phyloP scores from a whole-genome alignment of 2,797 vertebrate species.

The Falco peregrinus region DNA sequence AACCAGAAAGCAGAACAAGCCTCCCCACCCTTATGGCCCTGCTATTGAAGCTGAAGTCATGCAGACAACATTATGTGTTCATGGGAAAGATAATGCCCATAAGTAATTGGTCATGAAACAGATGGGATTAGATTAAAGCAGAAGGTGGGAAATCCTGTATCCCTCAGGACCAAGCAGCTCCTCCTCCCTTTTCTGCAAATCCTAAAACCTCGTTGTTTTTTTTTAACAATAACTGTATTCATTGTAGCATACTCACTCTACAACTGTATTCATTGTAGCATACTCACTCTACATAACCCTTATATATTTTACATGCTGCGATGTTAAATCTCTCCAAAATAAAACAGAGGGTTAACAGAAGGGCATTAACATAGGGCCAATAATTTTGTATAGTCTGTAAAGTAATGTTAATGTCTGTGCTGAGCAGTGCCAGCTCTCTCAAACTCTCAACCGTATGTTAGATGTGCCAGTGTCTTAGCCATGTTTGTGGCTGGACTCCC shows the following conservation, averaged over 20 bases:
- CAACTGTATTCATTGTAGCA: background rate
- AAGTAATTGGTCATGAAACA: background rate
- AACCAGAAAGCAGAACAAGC: constrained; percentile 21
- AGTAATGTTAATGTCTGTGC: background rate
- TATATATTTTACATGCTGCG: background rate
- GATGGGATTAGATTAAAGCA: background rate
- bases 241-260: background rate
- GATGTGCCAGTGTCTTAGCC: background rate
- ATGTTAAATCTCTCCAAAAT: background rate
- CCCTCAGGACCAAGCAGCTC: background rate
- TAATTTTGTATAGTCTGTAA: background rate
- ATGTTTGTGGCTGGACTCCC: background rate
- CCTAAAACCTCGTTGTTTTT: background rate
- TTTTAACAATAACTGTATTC: background rate
- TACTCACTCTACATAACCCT: background rate
- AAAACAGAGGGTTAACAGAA: background rate
- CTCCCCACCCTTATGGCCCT: background rate
- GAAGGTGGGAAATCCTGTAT: background rate
- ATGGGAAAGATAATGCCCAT: background rate
- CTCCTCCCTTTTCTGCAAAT: background rate
- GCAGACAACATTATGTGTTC: background rate
- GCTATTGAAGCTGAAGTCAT: background rate
- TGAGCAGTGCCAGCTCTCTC: background rate
- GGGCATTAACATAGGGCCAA: background rate
- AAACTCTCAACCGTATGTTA: background rate